Evolutionary conservation across 1,140 invertebrate species (phyloP).

Genomic region (Asobara japonica): DNA sequence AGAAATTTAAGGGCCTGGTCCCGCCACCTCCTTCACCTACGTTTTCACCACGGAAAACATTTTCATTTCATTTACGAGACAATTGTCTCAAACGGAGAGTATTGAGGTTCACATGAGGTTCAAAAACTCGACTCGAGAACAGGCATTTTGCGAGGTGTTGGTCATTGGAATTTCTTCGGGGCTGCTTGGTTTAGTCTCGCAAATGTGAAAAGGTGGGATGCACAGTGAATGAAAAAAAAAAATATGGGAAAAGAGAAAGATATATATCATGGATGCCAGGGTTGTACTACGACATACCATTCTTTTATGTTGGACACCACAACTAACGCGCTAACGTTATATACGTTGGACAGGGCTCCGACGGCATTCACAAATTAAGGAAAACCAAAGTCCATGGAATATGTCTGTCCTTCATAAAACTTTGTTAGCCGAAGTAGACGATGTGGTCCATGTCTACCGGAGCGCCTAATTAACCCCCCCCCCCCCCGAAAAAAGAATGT

Average conservation of each 20-base stretch:
- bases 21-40: no score
- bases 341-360: conserved; percentile 31
- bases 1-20: no score
- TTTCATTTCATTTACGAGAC: background rate
- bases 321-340: conserved; percentile 24
- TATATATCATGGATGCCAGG: conserved; percentile 63
- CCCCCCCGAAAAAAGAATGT: background rate
- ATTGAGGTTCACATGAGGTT: no score
- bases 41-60: no score
- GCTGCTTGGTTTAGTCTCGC: background rate
- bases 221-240: conserved; percentile 19
- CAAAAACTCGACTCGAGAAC: no score
- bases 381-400: conserved; percentile 61
- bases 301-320: conserved; percentile 51
- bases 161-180: conserved; percentile 12
- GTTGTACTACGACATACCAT: conserved; percentile 55
- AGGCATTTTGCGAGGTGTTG: conserved; percentile 16
- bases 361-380: conserved; percentile 63
- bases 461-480: background rate
- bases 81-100: no score
- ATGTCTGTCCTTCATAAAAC: conserved; percentile 63
- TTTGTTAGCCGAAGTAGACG: conserved; percentile 52
- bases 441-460: background rate
- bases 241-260: conserved; percentile 41
- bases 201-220: conserved; percentile 1